Conservation (phyloP, 2,888 invertebrate species). For the Tachina fera region DNA sequence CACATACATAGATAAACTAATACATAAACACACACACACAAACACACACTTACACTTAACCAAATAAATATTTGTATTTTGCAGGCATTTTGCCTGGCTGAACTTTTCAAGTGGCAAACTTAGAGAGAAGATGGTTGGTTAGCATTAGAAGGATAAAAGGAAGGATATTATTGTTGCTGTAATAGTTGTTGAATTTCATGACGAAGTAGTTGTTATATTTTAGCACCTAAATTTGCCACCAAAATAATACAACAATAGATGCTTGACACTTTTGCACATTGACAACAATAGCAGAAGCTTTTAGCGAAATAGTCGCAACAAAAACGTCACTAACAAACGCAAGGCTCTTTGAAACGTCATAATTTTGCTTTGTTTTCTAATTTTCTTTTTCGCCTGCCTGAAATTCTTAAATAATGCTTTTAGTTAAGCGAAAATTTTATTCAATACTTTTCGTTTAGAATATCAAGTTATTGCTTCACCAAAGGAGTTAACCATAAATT, state of each 20-base stretch:
- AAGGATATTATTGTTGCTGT: constrained; percentile 45
- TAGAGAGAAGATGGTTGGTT: constrained; percentile 33
- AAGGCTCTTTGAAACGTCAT: constrained; percentile 81
- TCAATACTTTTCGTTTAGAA: not conserved
- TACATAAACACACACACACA: not conserved
- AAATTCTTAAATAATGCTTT: not conserved
- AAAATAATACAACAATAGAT: constrained; percentile 59
- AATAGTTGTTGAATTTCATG: constrained; percentile 50
- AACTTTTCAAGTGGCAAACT: constrained; percentile 55
- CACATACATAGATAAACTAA: constrained; percentile 17
- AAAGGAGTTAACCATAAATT: constrained; percentile 13
- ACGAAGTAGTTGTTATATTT: constrained; percentile 13
- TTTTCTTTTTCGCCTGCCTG: not conserved
- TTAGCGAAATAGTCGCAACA: constrained; percentile 26
- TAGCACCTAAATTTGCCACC: constrained; percentile 60
- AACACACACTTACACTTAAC: constrained; percentile 16
- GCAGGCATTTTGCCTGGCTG: constrained; percentile 41
- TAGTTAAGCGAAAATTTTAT: not conserved
- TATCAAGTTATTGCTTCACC: too few relatives aligned
- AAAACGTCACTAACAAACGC: constrained; percentile 77
- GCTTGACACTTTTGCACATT: constrained; percentile 1
- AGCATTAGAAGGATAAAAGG: constrained; percentile 11
- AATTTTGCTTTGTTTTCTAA: constrained; percentile 28
- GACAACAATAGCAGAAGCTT: constrained; percentile 61
- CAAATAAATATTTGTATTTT: constrained; percentile 47